phyloP scores from a whole-genome alignment of 2,888 invertebrate genomes.

The Torymus tubicola region DNA sequence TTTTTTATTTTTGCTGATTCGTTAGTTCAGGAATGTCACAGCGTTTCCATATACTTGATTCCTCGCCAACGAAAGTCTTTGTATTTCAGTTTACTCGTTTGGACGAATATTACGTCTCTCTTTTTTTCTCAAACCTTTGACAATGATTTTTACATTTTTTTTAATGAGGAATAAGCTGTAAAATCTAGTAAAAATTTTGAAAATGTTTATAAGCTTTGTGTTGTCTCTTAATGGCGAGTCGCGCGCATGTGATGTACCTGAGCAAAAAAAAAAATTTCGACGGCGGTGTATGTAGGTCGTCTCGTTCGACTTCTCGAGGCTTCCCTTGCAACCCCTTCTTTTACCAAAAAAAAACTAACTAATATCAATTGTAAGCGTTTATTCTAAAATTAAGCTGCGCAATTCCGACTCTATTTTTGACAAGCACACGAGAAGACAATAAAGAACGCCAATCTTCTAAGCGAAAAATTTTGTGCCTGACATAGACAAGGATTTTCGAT shows the following conservation, averaged over 20 bases:
- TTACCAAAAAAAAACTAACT: conserved; percentile 32
- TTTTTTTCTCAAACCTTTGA: conserved; percentile 8
- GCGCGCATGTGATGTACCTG: conserved; percentile 43
- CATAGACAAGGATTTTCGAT: not conserved
- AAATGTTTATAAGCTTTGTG: conserved; percentile 23
- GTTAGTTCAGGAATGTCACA: conserved; percentile 39
- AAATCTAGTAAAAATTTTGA: conserved; percentile 37
- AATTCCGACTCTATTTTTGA: conserved; percentile 31
- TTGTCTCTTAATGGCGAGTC: conserved; percentile 34
- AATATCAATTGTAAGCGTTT: conserved; percentile 44
- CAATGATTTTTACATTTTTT: conserved; percentile 39
- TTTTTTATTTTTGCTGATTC: conserved; percentile 51
- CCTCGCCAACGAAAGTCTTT: conserved; percentile 36
- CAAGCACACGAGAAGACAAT: conserved; percentile 43
- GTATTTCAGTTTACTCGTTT: conserved; percentile 29
- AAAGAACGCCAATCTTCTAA: conserved; percentile 29
- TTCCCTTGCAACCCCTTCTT: conserved; percentile 19
- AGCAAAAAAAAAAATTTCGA: conserved; percentile 34
- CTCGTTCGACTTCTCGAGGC: conserved; percentile 19
- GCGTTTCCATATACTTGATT: conserved; percentile 19
- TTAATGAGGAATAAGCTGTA: not conserved
- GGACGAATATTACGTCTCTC: not conserved
- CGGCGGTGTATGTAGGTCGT: conserved; percentile 3
- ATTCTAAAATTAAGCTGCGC: conserved; percentile 35
- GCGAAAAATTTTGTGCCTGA: conserved; percentile 24